Conservation (phyloP, 2,888 invertebrate genomes). For the Saturnia japonica region DNA sequence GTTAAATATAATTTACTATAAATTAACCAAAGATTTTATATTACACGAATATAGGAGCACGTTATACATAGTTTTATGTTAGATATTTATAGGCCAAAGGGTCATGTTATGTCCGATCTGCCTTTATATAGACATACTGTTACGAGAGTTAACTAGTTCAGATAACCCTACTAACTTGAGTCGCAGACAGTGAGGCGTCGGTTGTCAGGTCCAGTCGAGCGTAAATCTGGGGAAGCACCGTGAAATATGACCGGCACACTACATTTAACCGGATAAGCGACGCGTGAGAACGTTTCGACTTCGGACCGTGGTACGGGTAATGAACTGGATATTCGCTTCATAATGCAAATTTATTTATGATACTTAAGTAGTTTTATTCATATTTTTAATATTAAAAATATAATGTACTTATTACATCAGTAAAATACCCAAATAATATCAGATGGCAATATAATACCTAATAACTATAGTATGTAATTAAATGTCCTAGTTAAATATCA, state of each 20-base stretch:
- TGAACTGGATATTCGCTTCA: slow-evolving; percentile 20
- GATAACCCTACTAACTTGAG: slow-evolving; percentile 21
- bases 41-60: neutral
- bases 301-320: slow-evolving; percentile 32
- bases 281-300: slow-evolving; percentile 22
- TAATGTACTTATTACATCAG: too few relatives aligned
- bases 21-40: too few relatives aligned
- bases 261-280: slow-evolving; percentile 34
- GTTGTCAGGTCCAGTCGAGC: slow-evolving; percentile 30
- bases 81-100: slow-evolving; percentile 8
- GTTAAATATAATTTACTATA: neutral
- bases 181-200: slow-evolving; percentile 43
- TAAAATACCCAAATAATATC: too few relatives aligned
- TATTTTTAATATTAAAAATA: neutral
- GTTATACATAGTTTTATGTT: neutral
- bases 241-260: slow-evolving; percentile 35
- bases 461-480: too few relatives aligned
- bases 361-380: slow-evolving; percentile 4
- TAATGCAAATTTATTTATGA: slow-evolving; percentile 5
- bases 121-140: slow-evolving; percentile 14
- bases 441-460: too few relatives aligned
- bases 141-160: slow-evolving; percentile 16
- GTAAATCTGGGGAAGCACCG: slow-evolving; percentile 50
- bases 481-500: too few relatives aligned
- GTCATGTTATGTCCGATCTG: slow-evolving; percentile 1